phyloP scores from a whole-genome alignment of 2,888 invertebrate species.

The Endotricha flammealis region DNA sequence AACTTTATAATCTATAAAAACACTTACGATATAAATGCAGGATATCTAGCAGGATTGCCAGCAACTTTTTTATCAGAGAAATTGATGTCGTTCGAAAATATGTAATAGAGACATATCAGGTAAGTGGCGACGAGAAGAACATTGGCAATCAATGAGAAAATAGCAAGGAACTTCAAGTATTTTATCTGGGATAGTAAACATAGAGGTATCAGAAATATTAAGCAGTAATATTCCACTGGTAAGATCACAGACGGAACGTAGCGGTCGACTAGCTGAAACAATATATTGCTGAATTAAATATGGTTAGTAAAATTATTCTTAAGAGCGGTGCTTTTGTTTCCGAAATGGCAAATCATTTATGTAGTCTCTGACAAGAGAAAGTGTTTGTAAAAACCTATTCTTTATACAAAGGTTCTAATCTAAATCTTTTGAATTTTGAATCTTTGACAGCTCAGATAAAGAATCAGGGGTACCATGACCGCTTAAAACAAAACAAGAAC shows the following conservation, averaged over 20 bases:
- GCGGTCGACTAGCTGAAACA: conserved; percentile 61
- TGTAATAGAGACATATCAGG: conserved; percentile 90
- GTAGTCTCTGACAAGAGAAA: too few species aligned
- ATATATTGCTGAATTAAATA: conserved; percentile 12
- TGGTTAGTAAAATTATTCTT: too few species aligned
- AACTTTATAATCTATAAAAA: neutral
- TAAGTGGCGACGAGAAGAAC: conserved; percentile 87
- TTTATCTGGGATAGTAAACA: conserved; percentile 76
- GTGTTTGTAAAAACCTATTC: too few species aligned
- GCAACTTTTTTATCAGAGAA: conserved; percentile 73
- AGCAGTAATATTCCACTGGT: conserved; percentile 63
- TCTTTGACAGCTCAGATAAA: too few species aligned
- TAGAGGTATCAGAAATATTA: conserved; percentile 55
- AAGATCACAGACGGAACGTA: conserved; percentile 46
- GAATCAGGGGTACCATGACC: too few species aligned
- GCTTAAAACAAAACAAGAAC: too few species aligned
- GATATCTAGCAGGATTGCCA: conserved; percentile 80
- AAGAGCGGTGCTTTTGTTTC: too few species aligned
- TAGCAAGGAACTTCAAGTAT: conserved; percentile 88
- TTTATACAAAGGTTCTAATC: too few species aligned
- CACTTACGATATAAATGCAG: conserved; percentile 87
- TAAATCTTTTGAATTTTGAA: too few species aligned
- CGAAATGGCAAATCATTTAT: too few species aligned
- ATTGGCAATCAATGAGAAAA: conserved; percentile 95
- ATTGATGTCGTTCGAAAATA: conserved; percentile 78